Conservation (phyloP, 2,797 vertebrate species). For the Sylvia borin region DNA sequence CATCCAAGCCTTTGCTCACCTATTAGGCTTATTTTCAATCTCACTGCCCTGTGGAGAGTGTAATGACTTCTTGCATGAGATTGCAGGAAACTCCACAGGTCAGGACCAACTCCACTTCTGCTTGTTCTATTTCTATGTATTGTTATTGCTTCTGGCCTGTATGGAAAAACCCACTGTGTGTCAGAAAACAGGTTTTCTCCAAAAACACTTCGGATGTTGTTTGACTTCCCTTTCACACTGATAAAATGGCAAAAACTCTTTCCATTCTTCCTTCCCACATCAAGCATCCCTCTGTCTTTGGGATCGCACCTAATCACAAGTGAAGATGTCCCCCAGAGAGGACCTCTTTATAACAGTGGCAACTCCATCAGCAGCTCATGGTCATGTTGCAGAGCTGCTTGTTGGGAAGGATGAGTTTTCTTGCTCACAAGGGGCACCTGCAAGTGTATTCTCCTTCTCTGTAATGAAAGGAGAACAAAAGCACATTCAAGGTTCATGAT, state of each 20-base stretch:
- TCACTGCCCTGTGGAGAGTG: not conserved
- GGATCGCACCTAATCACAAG: slow-evolving; percentile 69
- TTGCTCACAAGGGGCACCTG: not conserved
- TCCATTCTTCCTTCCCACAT: slow-evolving; percentile 29
- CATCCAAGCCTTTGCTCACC: not conserved
- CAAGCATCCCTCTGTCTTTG: slow-evolving; percentile 69
- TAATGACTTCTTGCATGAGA: not conserved
- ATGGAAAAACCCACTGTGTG: not conserved
- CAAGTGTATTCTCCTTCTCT: not conserved
- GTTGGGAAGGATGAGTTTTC: slow-evolving; percentile 10
- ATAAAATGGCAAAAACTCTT: slow-evolving; percentile 47
- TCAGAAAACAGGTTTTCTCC: slow-evolving; percentile 36
- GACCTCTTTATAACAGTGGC: slow-evolving; percentile 71
- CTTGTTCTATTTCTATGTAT: not conserved
- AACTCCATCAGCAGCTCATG: slow-evolving; percentile 66
- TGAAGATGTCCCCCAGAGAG: slow-evolving; percentile 73
- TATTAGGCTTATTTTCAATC: not conserved
- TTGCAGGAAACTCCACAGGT: not conserved
- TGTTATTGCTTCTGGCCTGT: not conserved
- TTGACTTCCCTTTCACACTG: slow-evolving; percentile 72
- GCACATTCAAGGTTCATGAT: not conserved
- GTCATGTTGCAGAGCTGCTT: slow-evolving; percentile 32
- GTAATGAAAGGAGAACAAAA: not conserved
- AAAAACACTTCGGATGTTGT: slow-evolving; percentile 45
- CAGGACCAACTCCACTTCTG: not conserved